Percentiles rank a stretch among this genome's conserved stretches.
phyloP scores from a whole-genome alignment of 2,797 vertebrate species.

The Tiaroga cobitis region DNA sequence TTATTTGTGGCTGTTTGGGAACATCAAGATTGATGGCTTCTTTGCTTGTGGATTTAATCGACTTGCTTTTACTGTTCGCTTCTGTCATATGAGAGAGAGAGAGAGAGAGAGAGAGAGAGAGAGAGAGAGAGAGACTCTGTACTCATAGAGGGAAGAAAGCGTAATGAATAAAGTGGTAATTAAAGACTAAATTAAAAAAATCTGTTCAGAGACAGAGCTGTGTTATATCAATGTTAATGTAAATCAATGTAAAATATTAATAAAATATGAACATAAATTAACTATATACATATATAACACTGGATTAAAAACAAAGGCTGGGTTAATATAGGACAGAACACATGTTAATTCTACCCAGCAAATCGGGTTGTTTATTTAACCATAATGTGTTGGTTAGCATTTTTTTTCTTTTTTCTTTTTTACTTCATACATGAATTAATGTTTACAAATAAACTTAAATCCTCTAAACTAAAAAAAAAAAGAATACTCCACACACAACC shows the following conservation, averaged over 20 bases:
- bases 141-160: conserved; percentile 52
- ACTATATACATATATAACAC: too few species aligned
- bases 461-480: too few species aligned
- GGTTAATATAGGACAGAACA: too few species aligned
- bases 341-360: too few species aligned
- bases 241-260: background rate
- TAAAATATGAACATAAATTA: too few species aligned
- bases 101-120: conserved; percentile 5
- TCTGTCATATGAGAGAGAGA: background rate
- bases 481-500: too few species aligned
- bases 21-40: conserved; percentile 73
- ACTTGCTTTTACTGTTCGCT: conserved; percentile 50
- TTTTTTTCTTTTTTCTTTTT: too few species aligned
- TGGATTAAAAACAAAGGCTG: too few species aligned
- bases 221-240: background rate
- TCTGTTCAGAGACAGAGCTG: background rate
- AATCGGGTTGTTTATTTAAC: too few species aligned
- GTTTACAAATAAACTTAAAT: too few species aligned
- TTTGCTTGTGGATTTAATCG: conserved; percentile 56
- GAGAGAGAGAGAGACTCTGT: background rate
- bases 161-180: background rate
- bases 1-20: conserved; percentile 72
- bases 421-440: too few species aligned
- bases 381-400: too few species aligned
- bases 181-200: background rate